Conservation (phyloP, 2,888 invertebrate genomes). For the Erynnis tages region DNA sequence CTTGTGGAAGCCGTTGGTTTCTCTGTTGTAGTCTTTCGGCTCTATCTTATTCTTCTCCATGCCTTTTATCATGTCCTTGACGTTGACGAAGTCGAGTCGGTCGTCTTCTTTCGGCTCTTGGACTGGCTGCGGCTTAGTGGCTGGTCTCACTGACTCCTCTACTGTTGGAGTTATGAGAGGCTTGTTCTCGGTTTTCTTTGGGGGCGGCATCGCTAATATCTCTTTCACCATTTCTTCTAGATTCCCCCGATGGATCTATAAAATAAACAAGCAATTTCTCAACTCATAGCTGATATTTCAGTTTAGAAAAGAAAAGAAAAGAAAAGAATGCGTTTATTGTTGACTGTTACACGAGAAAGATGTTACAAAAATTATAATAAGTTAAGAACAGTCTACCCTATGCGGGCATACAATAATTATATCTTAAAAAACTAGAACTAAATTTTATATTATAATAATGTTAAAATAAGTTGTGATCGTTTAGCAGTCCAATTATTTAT, state of each 20-base stretch:
- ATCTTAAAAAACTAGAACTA: too few relatives aligned
- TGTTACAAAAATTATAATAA: too few relatives aligned
- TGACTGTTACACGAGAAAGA: too few relatives aligned
- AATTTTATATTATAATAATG: too few relatives aligned
- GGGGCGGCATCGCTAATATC: conserved; percentile 69
- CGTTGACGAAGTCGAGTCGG: conserved; percentile 78
- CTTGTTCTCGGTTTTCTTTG: conserved; percentile 59
- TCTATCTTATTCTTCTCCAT: conserved; percentile 78
- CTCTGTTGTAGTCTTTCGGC: conserved; percentile 47
- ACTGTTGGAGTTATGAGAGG: conserved; percentile 48
- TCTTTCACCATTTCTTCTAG: conserved; percentile 72
- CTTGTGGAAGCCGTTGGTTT: conserved; percentile 67
- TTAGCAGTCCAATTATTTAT: too few relatives aligned
- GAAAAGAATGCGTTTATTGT: too few relatives aligned
- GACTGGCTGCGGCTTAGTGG: conserved; percentile 43
- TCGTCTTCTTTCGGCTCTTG: conserved; percentile 68
- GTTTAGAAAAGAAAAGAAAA: too few relatives aligned
- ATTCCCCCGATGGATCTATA: conserved; percentile 82
- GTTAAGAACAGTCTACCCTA: too few relatives aligned
- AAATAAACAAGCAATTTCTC: conserved; percentile 27
- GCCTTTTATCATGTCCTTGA: conserved; percentile 83
- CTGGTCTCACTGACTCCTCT: conserved; percentile 51
- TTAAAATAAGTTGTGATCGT: too few relatives aligned
- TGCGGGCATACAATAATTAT: too few relatives aligned
- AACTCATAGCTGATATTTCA: too few relatives aligned